Evolutionary conservation across 2,888 invertebrate species (phyloP).

Genomic region (Latrodectus hesperus): DNA sequence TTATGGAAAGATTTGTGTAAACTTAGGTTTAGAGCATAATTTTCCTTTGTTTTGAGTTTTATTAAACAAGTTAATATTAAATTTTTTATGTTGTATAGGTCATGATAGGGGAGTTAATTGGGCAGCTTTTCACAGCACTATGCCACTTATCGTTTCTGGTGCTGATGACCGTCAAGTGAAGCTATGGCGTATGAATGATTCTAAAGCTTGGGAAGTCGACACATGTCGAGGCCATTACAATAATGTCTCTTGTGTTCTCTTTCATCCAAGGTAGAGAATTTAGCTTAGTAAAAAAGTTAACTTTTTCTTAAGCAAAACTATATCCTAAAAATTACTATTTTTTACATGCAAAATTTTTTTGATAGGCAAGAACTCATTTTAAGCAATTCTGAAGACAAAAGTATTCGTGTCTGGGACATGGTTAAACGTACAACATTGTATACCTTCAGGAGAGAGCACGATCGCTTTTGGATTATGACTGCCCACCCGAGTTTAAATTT

Average conservation of each 20-base stretch:
- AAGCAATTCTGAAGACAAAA: constrained; percentile 98
- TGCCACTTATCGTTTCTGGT: constrained; percentile 96
- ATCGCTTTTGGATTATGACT: constrained; percentile 97
- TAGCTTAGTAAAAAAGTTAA: background rate
- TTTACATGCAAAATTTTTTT: background rate
- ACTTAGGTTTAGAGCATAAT: too few relatives aligned
- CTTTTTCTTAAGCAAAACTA: background rate
- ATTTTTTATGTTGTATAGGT: constrained; percentile 76
- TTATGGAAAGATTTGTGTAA: too few relatives aligned
- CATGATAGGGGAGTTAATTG: constrained; percentile 99
- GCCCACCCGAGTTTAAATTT: constrained; percentile 96
- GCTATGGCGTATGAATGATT: constrained; percentile 98
- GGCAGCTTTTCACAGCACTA: constrained; percentile 95
- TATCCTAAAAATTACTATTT: background rate
- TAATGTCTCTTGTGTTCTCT: constrained; percentile 97
- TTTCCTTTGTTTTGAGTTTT: too few relatives aligned
- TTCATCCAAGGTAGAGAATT: constrained; percentile 83
- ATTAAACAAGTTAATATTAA: too few relatives aligned
- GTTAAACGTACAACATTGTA: constrained; percentile 92
- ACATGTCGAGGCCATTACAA: constrained; percentile 99
- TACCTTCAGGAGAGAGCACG: constrained; percentile 94
- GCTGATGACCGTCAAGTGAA: constrained; percentile 99
- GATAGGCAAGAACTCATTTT: constrained; percentile 91
- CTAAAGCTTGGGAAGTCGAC: constrained; percentile 93
- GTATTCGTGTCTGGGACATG: constrained; percentile 99